Conservation (phyloP, 1,140 invertebrate genomes). For the Nasonia longicornis region DNA sequence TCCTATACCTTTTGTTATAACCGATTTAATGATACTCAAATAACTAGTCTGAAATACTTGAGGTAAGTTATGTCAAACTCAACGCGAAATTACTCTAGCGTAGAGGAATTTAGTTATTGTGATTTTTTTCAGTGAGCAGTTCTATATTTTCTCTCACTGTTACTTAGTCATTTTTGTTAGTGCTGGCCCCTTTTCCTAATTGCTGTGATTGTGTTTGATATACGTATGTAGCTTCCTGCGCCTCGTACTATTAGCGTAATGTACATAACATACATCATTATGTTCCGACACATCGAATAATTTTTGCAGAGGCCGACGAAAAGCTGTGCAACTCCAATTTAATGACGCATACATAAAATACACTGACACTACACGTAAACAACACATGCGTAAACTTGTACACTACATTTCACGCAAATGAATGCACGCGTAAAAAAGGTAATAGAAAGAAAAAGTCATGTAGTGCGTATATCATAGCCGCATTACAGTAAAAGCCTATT, state of each 20-base stretch:
- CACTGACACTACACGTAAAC: not conserved
- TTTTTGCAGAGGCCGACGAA: constrained; percentile 12
- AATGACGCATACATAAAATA: constrained; percentile 8
- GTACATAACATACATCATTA: constrained; percentile 35
- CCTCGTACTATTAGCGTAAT: constrained; percentile 14
- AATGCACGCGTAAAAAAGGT: constrained; percentile 23
- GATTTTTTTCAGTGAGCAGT: not conserved
- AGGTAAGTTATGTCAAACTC: not conserved
- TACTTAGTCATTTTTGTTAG: not conserved
- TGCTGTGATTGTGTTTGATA: not conserved
- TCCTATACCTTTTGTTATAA: constrained; percentile 18
- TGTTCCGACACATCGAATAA: constrained; percentile 40
- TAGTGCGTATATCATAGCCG: constrained; percentile 40
- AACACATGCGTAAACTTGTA: not conserved
- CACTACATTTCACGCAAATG: constrained; percentile 4
- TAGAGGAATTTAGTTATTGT: not conserved
- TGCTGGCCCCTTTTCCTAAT: not conserved
- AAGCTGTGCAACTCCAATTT: constrained; percentile 4
- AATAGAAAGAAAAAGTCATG: constrained; percentile 30
- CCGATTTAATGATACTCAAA: not conserved
- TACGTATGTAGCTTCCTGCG: not conserved
- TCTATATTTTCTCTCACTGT: constrained; percentile 6
- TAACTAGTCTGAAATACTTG: not conserved
- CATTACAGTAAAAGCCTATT: constrained; percentile 43
- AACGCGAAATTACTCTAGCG: not conserved